Percentiles rank a stretch among this genome's conserved stretches.
These are phyloP conservation scores for Nephrotoma guestfalica DNA, from an alignment of 2,888 invertebrate species.

Conservation along the genomic window DNA sequence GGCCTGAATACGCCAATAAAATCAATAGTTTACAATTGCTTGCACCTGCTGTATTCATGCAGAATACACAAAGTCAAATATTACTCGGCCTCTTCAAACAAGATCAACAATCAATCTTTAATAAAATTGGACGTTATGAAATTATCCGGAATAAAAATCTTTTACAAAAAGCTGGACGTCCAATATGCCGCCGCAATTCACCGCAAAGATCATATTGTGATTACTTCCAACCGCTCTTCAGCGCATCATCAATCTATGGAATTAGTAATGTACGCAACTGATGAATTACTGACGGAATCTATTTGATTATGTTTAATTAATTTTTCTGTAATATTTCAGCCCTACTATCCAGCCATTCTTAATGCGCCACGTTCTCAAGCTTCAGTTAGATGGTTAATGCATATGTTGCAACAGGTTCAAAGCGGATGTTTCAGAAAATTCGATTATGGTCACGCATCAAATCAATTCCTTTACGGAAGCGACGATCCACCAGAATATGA, in stretches of 20 bases:
- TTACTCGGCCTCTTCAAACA: neutral
- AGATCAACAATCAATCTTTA: neutral
- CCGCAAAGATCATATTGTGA: neutral
- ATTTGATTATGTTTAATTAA: neutral
- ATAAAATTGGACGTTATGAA: neutral
- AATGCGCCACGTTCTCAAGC: neutral
- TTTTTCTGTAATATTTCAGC: neutral
- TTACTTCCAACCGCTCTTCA: neutral
- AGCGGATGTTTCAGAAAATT: neutral
- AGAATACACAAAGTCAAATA: neutral
- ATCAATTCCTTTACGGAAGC: neutral
- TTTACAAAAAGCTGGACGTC: neutral
- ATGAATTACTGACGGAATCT: neutral
- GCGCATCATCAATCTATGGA: neutral
- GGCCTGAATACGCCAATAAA: neutral
- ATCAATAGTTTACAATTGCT: neutral
- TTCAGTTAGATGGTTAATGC: neutral
- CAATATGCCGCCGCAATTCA: neutral
- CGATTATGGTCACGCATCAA: neutral
- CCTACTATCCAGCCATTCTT: neutral
- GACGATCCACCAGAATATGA: neutral
- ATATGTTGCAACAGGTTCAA: neutral
- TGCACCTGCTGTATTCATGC: neutral
- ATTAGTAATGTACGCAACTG: neutral
- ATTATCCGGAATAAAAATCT: neutral